Conservation (phyloP, 2,113 vertebrate species). For the Rousettus leschenaultii region DNA sequence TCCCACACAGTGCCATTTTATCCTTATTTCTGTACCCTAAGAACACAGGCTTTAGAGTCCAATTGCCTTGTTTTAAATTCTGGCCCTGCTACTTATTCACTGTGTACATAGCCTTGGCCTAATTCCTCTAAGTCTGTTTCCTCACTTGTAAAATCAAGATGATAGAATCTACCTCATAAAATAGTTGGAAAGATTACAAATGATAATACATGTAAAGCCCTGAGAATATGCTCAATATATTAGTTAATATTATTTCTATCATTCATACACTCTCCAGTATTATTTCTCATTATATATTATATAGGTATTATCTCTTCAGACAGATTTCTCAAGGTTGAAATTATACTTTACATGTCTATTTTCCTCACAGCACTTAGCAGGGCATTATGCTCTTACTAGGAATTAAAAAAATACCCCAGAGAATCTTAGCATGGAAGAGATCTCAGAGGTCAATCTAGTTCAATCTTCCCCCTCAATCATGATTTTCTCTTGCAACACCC, state of each 20-base stretch:
- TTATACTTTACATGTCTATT: not conserved
- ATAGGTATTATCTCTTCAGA: not conserved
- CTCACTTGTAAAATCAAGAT: slow-evolving; percentile 19
- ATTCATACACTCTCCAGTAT: not conserved
- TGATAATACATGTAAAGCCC: not conserved
- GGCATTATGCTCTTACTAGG: not conserved
- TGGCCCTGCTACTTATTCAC: not conserved
- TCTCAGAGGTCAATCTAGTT: slow-evolving; percentile 10
- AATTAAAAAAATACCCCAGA: not conserved
- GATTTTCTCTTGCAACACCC: not conserved
- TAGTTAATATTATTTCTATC: not conserved
- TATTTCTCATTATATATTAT: not conserved
- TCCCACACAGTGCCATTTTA: not conserved
- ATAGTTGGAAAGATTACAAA: not conserved
- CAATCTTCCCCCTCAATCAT: not conserved
- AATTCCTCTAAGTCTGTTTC: slow-evolving; percentile 12
- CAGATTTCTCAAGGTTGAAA: slow-evolving; percentile 8
- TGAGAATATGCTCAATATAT: not conserved
- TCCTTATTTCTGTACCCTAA: not conserved
- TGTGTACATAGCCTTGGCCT: not conserved
- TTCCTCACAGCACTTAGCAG: not conserved
- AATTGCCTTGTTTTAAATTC: not conserved
- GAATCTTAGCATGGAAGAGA: not conserved
- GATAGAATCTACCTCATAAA: not conserved
- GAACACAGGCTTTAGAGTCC: not conserved